Conservation (phyloP, 2,888 invertebrate genomes). For the Eretmocerus hayati region DNA sequence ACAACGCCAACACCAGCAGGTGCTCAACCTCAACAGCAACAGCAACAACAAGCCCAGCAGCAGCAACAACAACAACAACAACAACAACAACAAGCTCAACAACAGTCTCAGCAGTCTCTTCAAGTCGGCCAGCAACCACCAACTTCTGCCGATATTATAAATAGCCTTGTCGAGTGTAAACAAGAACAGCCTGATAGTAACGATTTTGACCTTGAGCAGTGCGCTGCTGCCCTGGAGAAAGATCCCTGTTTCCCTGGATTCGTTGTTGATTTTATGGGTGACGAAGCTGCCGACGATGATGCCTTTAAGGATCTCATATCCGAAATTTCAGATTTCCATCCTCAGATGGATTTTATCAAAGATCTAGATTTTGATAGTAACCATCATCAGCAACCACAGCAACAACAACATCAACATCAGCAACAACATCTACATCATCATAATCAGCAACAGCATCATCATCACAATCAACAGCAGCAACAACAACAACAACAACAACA, state of each 20-base stretch:
- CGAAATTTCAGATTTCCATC: conserved; percentile 75
- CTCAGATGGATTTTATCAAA: conserved; percentile 65
- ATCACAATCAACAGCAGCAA: conserved; percentile 36
- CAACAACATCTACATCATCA: conserved; percentile 40
- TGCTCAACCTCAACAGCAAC: conserved; percentile 26
- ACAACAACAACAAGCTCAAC: conserved; percentile 33
- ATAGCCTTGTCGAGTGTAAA: conserved; percentile 72
- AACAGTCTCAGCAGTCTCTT: background rate
- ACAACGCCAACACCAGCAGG: conserved; percentile 24
- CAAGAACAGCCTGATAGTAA: conserved; percentile 78
- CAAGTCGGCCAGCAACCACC: conserved; percentile 39
- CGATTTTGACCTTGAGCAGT: conserved; percentile 77
- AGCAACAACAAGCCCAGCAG: conserved; percentile 27
- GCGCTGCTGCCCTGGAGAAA: conserved; percentile 78
- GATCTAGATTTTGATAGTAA: conserved; percentile 69
- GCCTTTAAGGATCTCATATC: conserved; percentile 81
- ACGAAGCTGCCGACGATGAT: conserved; percentile 74
- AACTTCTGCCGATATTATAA: conserved; percentile 43
- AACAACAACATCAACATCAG: conserved; percentile 29
- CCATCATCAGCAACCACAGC: conserved; percentile 21
- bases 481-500: conserved; percentile 34
- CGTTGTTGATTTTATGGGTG: conserved; percentile 73
- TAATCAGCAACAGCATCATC: conserved; percentile 37
- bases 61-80: background rate
- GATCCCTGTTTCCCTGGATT: conserved; percentile 74